Percentiles rank a stretch among this genome's conserved stretches.
Conservation (phyloP, 2,888 invertebrate species). For the Tetranychus truncatus region DNA sequence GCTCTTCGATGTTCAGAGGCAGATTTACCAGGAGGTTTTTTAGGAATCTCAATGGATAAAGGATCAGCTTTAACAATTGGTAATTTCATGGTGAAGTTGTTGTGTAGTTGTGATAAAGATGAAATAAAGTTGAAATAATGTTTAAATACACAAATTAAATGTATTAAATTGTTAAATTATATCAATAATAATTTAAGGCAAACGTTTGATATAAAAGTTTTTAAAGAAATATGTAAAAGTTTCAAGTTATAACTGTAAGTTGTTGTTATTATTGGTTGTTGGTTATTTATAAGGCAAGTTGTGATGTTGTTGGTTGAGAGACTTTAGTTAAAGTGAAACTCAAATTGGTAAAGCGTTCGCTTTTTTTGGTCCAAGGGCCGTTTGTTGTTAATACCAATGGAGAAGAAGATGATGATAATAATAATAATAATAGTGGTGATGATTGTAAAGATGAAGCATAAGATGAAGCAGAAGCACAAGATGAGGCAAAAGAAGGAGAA, state of each 20-base stretch:
- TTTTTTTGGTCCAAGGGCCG: not conserved
- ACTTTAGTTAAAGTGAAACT: not conserved
- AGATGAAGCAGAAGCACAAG: not conserved
- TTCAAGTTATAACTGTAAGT: too few species aligned
- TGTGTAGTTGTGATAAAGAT: not conserved
- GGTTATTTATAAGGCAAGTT: not conserved
- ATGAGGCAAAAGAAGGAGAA: not conserved
- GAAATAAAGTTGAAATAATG: not conserved
- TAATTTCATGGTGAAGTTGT: not conserved
- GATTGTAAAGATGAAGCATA: too few species aligned
- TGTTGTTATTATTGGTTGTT: too few species aligned
- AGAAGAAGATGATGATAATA: not conserved
- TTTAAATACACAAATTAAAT: not conserved
- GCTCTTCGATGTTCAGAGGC: slow-evolving; percentile 13
- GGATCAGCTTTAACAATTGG: not conserved
- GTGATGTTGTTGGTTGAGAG: not conserved
- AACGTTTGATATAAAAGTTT: too few species aligned
- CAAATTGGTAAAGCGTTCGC: not conserved
- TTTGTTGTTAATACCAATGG: not conserved
- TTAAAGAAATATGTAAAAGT: not conserved
- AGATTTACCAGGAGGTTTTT: slow-evolving; percentile 11
- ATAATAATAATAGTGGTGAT: too few species aligned
- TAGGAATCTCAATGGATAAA: slow-evolving; percentile 4
- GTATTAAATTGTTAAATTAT: not conserved
- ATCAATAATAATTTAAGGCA: not conserved